phyloP scores from a whole-genome alignment of 2,888 invertebrate genomes.

The Mamestra brassicae region DNA sequence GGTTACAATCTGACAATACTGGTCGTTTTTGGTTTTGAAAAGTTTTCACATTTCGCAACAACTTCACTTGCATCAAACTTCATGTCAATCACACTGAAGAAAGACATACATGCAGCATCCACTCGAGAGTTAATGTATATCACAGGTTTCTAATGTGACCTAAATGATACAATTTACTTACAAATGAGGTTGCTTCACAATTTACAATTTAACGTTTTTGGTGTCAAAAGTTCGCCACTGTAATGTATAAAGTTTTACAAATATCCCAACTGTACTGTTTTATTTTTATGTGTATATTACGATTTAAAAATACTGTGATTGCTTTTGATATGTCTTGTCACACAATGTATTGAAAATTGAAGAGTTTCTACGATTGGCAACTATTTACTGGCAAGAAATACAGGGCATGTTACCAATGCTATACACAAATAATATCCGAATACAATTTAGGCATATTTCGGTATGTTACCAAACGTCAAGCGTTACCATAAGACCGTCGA shows the following conservation, averaged over 20 bases:
- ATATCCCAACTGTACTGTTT: slow-evolving; percentile 54
- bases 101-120: slow-evolving; percentile 84
- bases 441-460: slow-evolving; percentile 86
- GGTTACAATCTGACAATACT: slow-evolving; percentile 88
- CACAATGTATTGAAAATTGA: slow-evolving; percentile 75
- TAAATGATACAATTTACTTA: slow-evolving; percentile 84
- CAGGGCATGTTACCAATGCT: slow-evolving; percentile 83
- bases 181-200: slow-evolving; percentile 75
- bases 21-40: slow-evolving; percentile 86
- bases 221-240: slow-evolving; percentile 72
- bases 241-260: slow-evolving; percentile 63
- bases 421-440: slow-evolving; percentile 84
- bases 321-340: slow-evolving; percentile 87
- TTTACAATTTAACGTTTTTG: slow-evolving; percentile 71
- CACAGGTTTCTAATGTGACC: slow-evolving; percentile 89
- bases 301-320: slow-evolving; percentile 78
- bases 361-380: slow-evolving; percentile 62
- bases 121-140: slow-evolving; percentile 86
- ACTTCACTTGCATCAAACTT: slow-evolving; percentile 56
- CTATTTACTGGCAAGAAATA: slow-evolving; percentile 82
- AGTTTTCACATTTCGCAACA: slow-evolving; percentile 51
- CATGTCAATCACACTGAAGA: slow-evolving; percentile 79
- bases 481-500: slow-evolving; percentile 87
- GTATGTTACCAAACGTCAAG: slow-evolving; percentile 82
- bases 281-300: slow-evolving; percentile 55